phyloP scores from a whole-genome alignment of 2,888 invertebrate genomes.

The Ceratothoa steindachneri region DNA sequence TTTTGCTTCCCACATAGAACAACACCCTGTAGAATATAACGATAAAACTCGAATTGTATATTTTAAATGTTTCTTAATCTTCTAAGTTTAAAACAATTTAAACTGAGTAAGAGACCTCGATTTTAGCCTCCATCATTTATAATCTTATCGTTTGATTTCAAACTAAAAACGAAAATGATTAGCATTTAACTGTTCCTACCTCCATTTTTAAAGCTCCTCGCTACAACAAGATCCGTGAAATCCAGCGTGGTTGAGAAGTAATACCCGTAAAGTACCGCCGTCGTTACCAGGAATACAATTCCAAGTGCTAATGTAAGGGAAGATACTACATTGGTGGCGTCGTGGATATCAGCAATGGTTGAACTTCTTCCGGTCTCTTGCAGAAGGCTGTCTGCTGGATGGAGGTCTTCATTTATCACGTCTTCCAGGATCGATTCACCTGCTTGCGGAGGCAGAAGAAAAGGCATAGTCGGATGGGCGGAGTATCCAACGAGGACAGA shows the following conservation, averaged over 20 bases:
- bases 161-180: too few relatives aligned
- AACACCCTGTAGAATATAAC: too few relatives aligned
- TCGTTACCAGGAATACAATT: not conserved
- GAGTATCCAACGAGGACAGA: too few relatives aligned
- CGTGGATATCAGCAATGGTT: not conserved
- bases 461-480: not conserved
- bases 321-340: not conserved
- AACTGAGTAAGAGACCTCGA: too few relatives aligned
- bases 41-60: too few relatives aligned
- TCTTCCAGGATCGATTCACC: not conserved
- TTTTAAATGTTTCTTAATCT: too few relatives aligned
- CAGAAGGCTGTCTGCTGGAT: not conserved
- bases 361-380: not conserved
- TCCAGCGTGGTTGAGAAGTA: not conserved
- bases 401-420: not conserved
- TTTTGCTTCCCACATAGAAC: too few relatives aligned
- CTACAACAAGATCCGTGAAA: not conserved
- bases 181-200: too few relatives aligned
- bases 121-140: too few relatives aligned
- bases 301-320: not conserved
- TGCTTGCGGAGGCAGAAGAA: not conserved
- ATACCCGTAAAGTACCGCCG: not conserved
- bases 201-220: too few relatives aligned
- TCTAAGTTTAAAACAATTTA: too few relatives aligned
- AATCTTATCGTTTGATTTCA: too few relatives aligned